Base-by-base conservation (phyloP, 2,888 invertebrate genomes). In the Phalangium opilio region DNA sequence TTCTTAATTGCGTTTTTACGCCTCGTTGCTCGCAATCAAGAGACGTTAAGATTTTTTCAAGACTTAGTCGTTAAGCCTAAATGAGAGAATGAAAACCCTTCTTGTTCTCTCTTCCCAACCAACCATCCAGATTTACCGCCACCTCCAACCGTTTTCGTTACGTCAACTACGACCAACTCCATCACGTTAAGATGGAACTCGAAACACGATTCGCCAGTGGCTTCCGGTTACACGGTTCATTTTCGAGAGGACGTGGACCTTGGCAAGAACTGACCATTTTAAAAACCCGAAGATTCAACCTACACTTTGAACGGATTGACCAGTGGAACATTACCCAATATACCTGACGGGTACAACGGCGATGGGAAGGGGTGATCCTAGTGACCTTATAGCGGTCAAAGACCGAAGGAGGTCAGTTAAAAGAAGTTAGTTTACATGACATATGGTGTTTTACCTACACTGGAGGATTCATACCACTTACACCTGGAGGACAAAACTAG, bases 311-410 rank as follows among this genome's bases (percentile, higher is more conserved):
- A 43, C n/a, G 52, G 50, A 20, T 27, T 58, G 19, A 53, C 56
- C n/a, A 45, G 50, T 11, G 54, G 54, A 15, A 48, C 44, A 18
- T 42, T 50, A 58, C 43, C 53, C 55, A 43, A 48, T 58, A 11
- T 58, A 55, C 40, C 50, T 57, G 17, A 53, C 55, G 1, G 58
- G 58, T 2, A 45, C 55, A 7, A 58, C 58, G 39, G 50, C 53
- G 14, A 57, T 53, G 20, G 58, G 58, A 5, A 44, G 53, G n/a
- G 55, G 57, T 15, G 58, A 57, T 42, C 53, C 54, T 3, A 50
- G 50, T 10, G 55, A 56, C 19, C 49, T 52, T 8, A 50, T 57
- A 7, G 50, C 51, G 10, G 43, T 51, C 17, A 50, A n/a, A 48
- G 32, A 53, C 53, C 3, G 53, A 51, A 39, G 45, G 50, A 44